Conservation (phyloP, 1,140 invertebrate genomes). For the Drosophila kanapiae region DNA sequence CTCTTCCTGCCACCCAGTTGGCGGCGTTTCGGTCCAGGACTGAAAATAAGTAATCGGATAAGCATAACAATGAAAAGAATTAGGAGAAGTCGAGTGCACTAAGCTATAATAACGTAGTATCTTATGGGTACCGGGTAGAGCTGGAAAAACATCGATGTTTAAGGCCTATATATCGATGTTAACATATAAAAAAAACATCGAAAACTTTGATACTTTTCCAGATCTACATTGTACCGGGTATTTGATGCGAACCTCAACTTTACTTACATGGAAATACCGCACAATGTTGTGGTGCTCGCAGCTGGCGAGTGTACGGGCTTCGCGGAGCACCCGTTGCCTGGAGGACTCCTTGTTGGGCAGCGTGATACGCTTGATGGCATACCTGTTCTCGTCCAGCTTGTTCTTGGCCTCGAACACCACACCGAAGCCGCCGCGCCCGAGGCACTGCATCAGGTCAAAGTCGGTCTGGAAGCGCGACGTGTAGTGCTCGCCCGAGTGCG, state of each 20-base stretch:
- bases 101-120: too few relatives aligned
- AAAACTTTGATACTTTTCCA: too few relatives aligned
- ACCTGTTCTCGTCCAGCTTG: constrained; percentile 97
- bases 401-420: constrained; percentile 98
- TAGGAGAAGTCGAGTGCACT: too few relatives aligned
- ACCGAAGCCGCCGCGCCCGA: constrained; percentile 98
- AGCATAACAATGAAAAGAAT: background rate
- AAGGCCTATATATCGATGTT: too few relatives aligned
- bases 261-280: constrained; percentile 90
- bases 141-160: too few relatives aligned
- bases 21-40: constrained; percentile 97
- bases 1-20: constrained; percentile 93
- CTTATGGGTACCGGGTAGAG: too few relatives aligned
- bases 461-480: constrained; percentile 91
- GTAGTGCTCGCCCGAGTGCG: constrained; percentile 77
- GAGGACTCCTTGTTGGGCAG: constrained; percentile 93
- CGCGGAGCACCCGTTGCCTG: constrained; percentile 94
- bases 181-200: too few relatives aligned
- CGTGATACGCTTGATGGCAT: constrained; percentile 97
- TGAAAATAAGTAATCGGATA: constrained; percentile 94
- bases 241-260: background rate
- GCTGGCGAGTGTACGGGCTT: constrained; percentile 97
- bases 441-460: constrained; percentile 93
- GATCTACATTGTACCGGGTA: background rate
- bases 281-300: constrained; percentile 98